phyloP scores from a whole-genome alignment of 1,140 invertebrate species.

The Drosophila bifasciata region DNA sequence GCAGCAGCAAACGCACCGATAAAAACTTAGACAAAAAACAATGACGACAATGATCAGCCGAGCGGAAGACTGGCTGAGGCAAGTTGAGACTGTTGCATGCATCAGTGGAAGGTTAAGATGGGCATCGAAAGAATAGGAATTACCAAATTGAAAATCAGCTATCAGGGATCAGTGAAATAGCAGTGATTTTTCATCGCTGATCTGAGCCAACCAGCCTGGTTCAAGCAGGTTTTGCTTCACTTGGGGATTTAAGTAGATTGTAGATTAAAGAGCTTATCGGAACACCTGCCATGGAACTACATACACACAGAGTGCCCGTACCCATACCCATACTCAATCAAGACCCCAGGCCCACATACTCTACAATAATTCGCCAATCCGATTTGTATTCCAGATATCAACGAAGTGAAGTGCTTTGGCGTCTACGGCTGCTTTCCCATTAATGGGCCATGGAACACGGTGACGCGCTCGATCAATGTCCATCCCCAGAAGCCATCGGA shows the following conservation, averaged over 20 bases:
- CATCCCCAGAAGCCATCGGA: slow-evolving; percentile 88
- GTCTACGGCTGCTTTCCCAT: slow-evolving; percentile 93
- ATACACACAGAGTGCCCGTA: no score
- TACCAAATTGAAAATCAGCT: background rate
- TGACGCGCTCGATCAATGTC: slow-evolving; percentile 90
- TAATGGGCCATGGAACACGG: slow-evolving; percentile 91
- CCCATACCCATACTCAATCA: no score
- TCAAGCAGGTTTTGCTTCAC: no score
- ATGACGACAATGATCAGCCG: slow-evolving; percentile 47
- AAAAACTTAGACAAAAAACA: slow-evolving; percentile 14
- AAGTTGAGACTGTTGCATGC: slow-evolving; percentile 14
- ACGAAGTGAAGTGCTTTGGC: slow-evolving; percentile 88
- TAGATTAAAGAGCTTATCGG: no score
- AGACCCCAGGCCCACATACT: background rate
- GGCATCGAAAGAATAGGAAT: slow-evolving; percentile 21
- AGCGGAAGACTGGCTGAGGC: slow-evolving; percentile 30
- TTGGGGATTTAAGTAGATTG: background rate
- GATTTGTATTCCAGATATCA: slow-evolving; percentile 73
- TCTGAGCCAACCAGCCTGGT: no score
- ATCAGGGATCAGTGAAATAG: slow-evolving; percentile 12
- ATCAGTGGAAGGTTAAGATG: slow-evolving; percentile 16
- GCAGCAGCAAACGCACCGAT: background rate
- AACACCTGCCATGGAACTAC: no score
- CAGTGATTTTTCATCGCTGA: no score
- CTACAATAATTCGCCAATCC: background rate